A percentile compares a stretch with the other conserved stretches of the same genome.
phyloP scores from a whole-genome alignment of 2,797 vertebrate genomes.

The Rhynchotus rufescens region DNA sequence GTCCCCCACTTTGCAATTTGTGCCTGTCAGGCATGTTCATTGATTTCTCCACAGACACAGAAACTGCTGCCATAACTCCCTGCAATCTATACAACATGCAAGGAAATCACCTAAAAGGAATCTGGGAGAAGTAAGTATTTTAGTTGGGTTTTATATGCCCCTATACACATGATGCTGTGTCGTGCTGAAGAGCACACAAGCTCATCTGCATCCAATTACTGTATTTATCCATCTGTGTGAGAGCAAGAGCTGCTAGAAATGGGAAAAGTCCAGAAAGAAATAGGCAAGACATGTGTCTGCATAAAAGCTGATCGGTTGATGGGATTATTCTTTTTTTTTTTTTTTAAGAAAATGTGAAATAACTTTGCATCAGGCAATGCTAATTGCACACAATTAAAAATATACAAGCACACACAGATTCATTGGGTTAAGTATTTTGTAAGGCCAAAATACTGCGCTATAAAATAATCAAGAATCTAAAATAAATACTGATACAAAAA shows the following conservation, averaged over 20 bases:
- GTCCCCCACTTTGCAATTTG: neutral
- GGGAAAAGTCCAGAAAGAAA: neutral
- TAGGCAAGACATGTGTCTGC: neutral
- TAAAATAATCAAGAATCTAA: neutral
- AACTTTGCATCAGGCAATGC: neutral
- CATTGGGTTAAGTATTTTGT: neutral
- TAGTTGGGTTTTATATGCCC: neutral
- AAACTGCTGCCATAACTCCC: neutral
- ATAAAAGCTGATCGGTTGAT: neutral
- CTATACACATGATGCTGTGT: neutral
- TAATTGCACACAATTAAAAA: neutral
- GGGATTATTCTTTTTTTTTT: neutral
- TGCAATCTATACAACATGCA: fast-evolving
- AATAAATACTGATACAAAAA: neutral
- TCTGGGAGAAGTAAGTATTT: neutral
- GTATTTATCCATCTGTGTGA: neutral
- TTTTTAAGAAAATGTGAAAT: neutral
- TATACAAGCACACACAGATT: neutral
- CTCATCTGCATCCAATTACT: neutral
- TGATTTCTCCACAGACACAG: neutral
- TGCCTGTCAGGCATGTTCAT: fast-evolving
- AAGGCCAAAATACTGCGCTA: neutral
- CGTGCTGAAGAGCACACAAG: neutral
- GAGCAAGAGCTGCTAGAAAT: neutral
- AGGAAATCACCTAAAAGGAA: neutral